Percentiles rank a stretch among this genome's conserved stretches.
Evolutionary conservation across 2,797 vertebrate genomes (phyloP).

Genomic region (Corythornis leucogaster): DNA sequence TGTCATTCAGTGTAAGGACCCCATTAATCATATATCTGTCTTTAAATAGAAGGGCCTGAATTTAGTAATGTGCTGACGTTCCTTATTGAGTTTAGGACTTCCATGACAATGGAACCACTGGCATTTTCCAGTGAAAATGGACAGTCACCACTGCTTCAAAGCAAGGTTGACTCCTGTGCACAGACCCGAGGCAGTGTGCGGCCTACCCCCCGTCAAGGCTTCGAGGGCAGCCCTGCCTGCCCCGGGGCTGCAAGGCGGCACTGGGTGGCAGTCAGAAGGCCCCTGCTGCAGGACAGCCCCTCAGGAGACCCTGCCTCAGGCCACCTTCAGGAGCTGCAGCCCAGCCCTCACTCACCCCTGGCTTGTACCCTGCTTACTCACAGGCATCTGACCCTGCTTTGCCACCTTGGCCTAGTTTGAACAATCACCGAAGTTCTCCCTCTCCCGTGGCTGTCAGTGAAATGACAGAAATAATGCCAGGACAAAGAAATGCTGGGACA

Average conservation of each 20-base stretch:
- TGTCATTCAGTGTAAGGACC: accelerated
- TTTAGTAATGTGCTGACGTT: accelerated
- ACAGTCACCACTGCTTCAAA: neutral
- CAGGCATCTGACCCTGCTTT: too few relatives aligned
- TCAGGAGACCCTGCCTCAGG: too few relatives aligned
- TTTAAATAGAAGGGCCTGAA: accelerated
- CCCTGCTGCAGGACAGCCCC: neutral
- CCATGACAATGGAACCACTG: accelerated
- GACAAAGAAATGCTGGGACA: too few relatives aligned
- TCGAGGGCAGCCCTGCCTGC: accelerated
- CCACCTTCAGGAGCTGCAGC: too few relatives aligned
- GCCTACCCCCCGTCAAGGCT: neutral
- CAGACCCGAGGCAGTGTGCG: accelerated
- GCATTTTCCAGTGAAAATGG: neutral
- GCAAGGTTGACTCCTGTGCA: accelerated
- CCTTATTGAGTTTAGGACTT: neutral
- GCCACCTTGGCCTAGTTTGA: too few relatives aligned
- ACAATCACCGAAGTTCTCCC: accelerated
- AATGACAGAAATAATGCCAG: too few relatives aligned
- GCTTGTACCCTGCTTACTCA: too few relatives aligned
- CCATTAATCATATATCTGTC: accelerated
- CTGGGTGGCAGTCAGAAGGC: neutral
- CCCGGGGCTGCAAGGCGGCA: too few relatives aligned
- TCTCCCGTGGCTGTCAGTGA: accelerated
- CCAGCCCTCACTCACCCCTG: too few relatives aligned